Evolutionary conservation across 2,888 invertebrate species (phyloP).

Genomic region (Heteromurus nitidus): DNA sequence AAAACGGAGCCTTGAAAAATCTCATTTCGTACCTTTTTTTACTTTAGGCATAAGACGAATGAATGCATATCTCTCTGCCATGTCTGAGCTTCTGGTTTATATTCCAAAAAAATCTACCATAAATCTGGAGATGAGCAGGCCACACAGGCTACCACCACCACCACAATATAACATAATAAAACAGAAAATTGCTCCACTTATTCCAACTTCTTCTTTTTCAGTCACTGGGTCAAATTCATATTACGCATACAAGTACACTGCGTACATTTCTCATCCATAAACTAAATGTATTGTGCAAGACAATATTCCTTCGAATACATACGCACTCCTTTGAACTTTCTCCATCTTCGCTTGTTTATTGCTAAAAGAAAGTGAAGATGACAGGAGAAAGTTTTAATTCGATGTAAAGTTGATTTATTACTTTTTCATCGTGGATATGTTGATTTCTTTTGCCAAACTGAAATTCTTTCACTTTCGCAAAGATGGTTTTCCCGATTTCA

Average conservation of each 20-base stretch:
- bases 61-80: too few relatives aligned
- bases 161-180: conserved; percentile 46
- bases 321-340: too few relatives aligned
- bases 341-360: neutral
- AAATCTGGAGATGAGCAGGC: too few relatives aligned
- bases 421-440: neutral
- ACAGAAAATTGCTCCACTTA: conserved; percentile 55
- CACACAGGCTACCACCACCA: neutral
- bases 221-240: conserved; percentile 42
- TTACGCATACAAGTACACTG: neutral
- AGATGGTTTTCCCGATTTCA: neutral
- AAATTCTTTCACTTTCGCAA: neutral
- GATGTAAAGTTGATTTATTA: conserved; percentile 44
- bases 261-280: neutral
- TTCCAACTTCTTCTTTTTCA: conserved; percentile 31
- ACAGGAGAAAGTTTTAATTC: conserved; percentile 48
- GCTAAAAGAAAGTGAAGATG: conserved; percentile 1
- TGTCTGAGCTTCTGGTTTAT: too few relatives aligned
- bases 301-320: too few relatives aligned
- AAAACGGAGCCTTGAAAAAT: too few relatives aligned
- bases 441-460: neutral
- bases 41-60: too few relatives aligned
- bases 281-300: too few relatives aligned
- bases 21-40: too few relatives aligned
- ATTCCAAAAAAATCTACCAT: too few relatives aligned